Evolutionary conservation across 2,888 invertebrate species (phyloP), one percentile per base, ranked within the genome.

Genomic region (Stenotaenia linearis): DNA sequence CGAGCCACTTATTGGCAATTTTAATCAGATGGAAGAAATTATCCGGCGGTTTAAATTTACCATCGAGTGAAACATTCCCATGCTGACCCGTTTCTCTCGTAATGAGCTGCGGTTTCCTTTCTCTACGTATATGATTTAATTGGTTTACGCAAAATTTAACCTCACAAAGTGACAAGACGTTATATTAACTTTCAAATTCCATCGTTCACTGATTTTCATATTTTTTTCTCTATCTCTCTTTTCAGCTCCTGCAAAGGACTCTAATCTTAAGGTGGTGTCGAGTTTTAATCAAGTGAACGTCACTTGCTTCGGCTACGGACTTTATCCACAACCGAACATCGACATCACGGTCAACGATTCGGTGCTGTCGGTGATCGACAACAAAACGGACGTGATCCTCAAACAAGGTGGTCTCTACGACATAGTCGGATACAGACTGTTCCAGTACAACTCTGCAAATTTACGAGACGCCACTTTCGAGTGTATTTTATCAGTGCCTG

Each of bases 401-500:
- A 40, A 21, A n/a, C 23, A 45, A 37, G 77, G 45, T 23, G 75
- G 30, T 10, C 28, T 77, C 21, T 77, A 40, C 21, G 40, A 40
- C 23, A 25, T 77, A 7, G 77, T 18, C 7, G 28, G 12, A 28
- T 40, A 45, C 40, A 77, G 45, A 45, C 37, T 18, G 40, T 77
- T 37, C 77, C 15, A 35, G 10, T 23, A 21, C 25, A 25, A 25
- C 4, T 28, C 28, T 6, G 4, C 45, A 25, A 10, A 25, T 21
- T 18, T 28, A 37, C 18, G 12, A 35, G 77, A 77, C 12, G 45
- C 77, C 18, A 45, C 25, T 21, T 77, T 77, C 23, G 45, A 40
- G 35, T 77, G 77, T 77, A 37, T 21, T 15, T 35, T 77, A 77
- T 37, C 77, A 77, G 77, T 77, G 77, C 77, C 77, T 77, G 40